phyloP scores from a whole-genome alignment of 1,140 invertebrate genomes.

The Condylostylus longicornis region DNA sequence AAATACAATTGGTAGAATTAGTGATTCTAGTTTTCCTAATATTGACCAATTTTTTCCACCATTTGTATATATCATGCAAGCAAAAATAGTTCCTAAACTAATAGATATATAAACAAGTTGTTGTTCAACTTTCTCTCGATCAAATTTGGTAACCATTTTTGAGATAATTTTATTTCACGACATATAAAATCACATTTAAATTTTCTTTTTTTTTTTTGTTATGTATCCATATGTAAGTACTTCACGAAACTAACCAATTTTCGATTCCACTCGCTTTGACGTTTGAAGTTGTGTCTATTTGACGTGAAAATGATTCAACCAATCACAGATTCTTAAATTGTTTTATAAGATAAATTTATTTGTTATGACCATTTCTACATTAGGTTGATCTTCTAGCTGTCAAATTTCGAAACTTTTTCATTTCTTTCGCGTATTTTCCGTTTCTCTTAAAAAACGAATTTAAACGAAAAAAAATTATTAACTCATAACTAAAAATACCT shows the following conservation, averaged over 20 bases:
- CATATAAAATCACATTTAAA: background rate
- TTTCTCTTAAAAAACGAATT: too few species aligned
- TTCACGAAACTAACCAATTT: background rate
- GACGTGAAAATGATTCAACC: background rate
- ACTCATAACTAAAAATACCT: too few species aligned
- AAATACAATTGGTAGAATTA: slow-evolving; percentile 29
- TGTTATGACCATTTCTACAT: too few species aligned
- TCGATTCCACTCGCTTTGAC: background rate
- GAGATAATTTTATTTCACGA: too few species aligned
- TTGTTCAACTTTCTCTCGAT: slow-evolving; percentile 28
- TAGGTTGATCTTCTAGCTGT: too few species aligned
- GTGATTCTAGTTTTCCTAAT: slow-evolving; percentile 27
- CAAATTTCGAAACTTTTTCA: too few species aligned
- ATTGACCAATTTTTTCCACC: slow-evolving; percentile 25
- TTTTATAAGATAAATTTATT: too few species aligned
- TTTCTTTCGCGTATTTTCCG: too few species aligned
- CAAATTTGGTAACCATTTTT: slow-evolving; percentile 24
- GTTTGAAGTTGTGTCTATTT: background rate
- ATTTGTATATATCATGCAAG: slow-evolving; percentile 30
- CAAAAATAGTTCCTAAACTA: slow-evolving; percentile 23
- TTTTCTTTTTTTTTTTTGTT: too few species aligned
- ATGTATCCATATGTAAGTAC: too few species aligned
- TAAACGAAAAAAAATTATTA: too few species aligned
- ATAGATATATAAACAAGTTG: slow-evolving; percentile 29
- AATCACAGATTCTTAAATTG: too few species aligned